phyloP scores from a whole-genome alignment of 2,888 invertebrate genomes.

The Leucophora obtusa region DNA sequence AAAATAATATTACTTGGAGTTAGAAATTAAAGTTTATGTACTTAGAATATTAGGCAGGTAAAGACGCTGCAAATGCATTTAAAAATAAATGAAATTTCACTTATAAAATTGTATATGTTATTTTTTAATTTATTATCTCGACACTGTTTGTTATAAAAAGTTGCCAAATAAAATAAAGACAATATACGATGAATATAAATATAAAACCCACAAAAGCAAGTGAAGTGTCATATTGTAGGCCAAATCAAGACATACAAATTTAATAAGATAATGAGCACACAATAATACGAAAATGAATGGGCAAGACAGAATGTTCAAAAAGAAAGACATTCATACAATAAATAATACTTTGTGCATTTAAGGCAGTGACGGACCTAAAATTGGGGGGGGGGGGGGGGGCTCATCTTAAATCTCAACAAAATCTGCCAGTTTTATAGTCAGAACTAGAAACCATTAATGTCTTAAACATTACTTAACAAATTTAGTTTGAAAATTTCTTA shows the following conservation, averaged over 20 bases:
- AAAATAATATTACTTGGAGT: too few relatives aligned
- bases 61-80: too few relatives aligned
- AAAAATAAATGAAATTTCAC: too few relatives aligned
- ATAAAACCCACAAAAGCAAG: constrained; percentile 18
- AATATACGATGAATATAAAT: neutral
- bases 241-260: constrained; percentile 32
- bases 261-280: constrained; percentile 53
- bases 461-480: too few relatives aligned
- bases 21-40: too few relatives aligned
- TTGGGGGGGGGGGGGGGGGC: too few relatives aligned
- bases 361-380: neutral
- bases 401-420: too few relatives aligned
- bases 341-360: neutral
- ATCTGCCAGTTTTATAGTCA: too few relatives aligned
- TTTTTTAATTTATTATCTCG: neutral
- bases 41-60: too few relatives aligned
- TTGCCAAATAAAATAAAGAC: neutral
- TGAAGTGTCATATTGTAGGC: constrained; percentile 42
- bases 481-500: too few relatives aligned
- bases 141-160: neutral
- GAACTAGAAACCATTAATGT: too few relatives aligned
- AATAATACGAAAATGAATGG: constrained; percentile 7
- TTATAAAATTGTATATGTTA: neutral
- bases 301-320: neutral
- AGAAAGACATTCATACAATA: neutral